These are phyloP conservation scores for Brachypalpus laphriformis DNA, from an alignment of 2,888 invertebrate species.

Conservation along the genomic window DNA sequence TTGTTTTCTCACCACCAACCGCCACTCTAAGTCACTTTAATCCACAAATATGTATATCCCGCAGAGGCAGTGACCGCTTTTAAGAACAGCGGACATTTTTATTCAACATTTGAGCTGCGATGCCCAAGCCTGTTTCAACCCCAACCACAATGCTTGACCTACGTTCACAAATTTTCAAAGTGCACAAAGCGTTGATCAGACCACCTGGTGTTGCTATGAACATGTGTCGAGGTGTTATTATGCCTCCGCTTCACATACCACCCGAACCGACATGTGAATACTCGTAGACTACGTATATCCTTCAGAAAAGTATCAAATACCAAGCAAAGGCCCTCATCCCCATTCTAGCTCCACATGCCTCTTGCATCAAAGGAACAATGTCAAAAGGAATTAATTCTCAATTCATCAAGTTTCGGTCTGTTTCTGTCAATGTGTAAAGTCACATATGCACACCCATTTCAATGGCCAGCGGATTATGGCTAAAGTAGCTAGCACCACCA, in stretches of 20 bases:
- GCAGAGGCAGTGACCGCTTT: too few species aligned
- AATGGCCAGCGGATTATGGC: slow-evolving; percentile 52
- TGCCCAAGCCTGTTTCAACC: background rate
- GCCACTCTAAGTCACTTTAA: too few species aligned
- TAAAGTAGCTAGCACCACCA: slow-evolving; percentile 30
- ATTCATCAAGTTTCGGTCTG: slow-evolving; percentile 82
- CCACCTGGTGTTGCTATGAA: slow-evolving; percentile 7
- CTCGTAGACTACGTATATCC: slow-evolving; percentile 29
- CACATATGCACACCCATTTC: slow-evolving; percentile 19
- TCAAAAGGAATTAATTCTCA: slow-evolving; percentile 82
- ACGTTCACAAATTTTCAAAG: slow-evolving; percentile 10
- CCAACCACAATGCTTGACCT: slow-evolving; percentile 16
- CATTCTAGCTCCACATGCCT: background rate
- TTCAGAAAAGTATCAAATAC: slow-evolving; percentile 59
- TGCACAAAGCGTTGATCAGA: slow-evolving; percentile 33
- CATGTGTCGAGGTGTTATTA: slow-evolving; percentile 15
- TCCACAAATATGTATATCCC: too few species aligned
- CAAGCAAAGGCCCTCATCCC: slow-evolving; percentile 4
- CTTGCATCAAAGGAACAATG: slow-evolving; percentile 76
- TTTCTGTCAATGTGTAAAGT: slow-evolving; percentile 58
- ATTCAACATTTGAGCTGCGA: background rate
- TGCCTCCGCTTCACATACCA: background rate
- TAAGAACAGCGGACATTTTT: too few species aligned
- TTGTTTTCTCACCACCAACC: too few species aligned
- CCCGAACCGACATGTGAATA: background rate